A percentile compares a stretch with the other conserved stretches of the same genome.
These are phyloP conservation scores for Lepidurus apus DNA, from an alignment of 1,140 invertebrate species.

Conservation along the genomic window DNA sequence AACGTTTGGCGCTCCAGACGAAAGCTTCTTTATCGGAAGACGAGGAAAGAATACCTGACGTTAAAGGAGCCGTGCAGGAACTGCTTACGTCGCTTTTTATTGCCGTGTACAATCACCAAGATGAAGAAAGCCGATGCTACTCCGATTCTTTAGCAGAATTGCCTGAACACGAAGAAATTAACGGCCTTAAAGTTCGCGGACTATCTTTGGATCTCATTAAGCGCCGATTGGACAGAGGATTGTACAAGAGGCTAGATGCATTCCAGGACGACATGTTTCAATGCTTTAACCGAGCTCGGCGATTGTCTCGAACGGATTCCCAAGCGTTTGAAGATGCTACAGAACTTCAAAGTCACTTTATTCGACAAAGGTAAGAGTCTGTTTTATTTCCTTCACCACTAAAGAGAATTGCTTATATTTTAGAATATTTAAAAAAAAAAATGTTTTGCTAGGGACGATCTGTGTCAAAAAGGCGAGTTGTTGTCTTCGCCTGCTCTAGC, in stretches of 20 bases:
- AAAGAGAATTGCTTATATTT: constrained; percentile 26
- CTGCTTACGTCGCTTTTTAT: constrained; percentile 88
- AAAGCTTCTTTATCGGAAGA: constrained; percentile 71
- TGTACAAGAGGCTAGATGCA: constrained; percentile 84
- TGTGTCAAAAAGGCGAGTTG: constrained; percentile 70
- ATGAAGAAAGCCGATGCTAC: constrained; percentile 91
- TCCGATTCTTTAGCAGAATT: constrained; percentile 93
- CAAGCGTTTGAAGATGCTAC: constrained; percentile 92
- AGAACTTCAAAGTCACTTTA: constrained; percentile 87
- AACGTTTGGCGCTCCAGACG: constrained; percentile 84
- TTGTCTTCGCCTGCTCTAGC: constrained; percentile 80
- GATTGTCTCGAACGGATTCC: constrained; percentile 81
- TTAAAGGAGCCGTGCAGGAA: constrained; percentile 80
- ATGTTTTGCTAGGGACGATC: constrained; percentile 49
- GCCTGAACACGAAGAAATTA: constrained; percentile 76
- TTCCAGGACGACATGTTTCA: constrained; percentile 97
- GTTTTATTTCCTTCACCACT: constrained; percentile 7
- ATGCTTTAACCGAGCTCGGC: constrained; percentile 82
- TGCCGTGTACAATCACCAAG: constrained; percentile 89
- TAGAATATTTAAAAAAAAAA: not conserved
- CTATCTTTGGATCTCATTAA: constrained; percentile 81
- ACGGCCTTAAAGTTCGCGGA: constrained; percentile 63
- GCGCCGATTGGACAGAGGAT: constrained; percentile 71
- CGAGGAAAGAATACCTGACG: constrained; percentile 81
- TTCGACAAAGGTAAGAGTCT: constrained; percentile 49